Evolutionary conservation across 64 coral and sea anemone species (phyloP), one percentile per base, ranked within the genome.

Genomic region (Actinia equina): DNA sequence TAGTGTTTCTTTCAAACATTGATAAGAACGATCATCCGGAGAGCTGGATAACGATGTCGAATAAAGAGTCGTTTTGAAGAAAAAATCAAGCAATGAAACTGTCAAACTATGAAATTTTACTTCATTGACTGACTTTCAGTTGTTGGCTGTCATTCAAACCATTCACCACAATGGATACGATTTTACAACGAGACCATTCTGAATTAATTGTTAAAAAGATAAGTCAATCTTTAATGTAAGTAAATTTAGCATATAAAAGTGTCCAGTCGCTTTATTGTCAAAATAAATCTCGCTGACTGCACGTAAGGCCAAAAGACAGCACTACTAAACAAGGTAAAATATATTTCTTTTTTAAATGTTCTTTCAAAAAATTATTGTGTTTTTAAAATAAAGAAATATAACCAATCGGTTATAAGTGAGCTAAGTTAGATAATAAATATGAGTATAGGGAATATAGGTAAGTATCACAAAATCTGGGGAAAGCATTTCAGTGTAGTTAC

Each of bases 211-310:
- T 74, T 74, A 74, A 74, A 74, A 74, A 74, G 69, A 74, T 74
- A 74, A 74, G 69, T 41, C 26, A 74, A 74, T 74, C 69, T 74
- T 27, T 16, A 74, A 74, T 74, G 69, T 74, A 74, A 74, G 69
- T 74, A 74, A 74, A 74, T 74, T 74, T 74, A 74, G 69, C 69
- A 74, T 74, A 74, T 74, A 74, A 74, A 74, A 74, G 69, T 30
- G 69, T 74, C 69, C 69, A 74, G 69, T 74, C 26, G 69, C 23
- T 74, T 74, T 74, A 74, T 74, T 74, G 69, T 74, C 69, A 74
- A 74, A 74, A 74, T 74, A 74, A 74, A 74, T 74, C 27, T 74
- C 26, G 26, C 27, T 30, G 25, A 26, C 25, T 18, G 23, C 69
- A 74, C 69, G 69, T 74, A 74, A 74, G 69, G 23, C 4, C 10